Conservation (phyloP, 1,140 invertebrate species). For the Hycleus cichorii region DNA sequence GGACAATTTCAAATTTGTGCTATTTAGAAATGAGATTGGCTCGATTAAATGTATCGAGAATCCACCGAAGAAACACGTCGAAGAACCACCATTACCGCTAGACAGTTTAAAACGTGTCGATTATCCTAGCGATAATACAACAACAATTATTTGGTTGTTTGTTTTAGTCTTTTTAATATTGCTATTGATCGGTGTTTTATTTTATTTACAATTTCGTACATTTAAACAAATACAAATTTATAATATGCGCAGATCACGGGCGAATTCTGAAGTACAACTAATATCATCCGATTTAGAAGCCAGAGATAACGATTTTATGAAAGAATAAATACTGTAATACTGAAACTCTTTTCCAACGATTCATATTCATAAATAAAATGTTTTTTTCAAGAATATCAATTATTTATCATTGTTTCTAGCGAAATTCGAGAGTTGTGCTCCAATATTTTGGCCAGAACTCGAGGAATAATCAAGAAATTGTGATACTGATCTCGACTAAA, state of each 20-base stretch:
- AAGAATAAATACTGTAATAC: background rate
- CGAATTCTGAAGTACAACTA: conserved; percentile 21
- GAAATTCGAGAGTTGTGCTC: no score
- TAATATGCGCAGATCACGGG: background rate
- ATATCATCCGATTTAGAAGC: conserved; percentile 21
- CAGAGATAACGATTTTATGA: conserved; percentile 17
- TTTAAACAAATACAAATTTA: no score
- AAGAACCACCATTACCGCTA: background rate
- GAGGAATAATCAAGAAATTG: no score
- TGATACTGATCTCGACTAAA: no score
- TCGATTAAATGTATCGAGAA: conserved; percentile 22
- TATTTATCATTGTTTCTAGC: no score
- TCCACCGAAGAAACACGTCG: background rate
- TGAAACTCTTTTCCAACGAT: no score
- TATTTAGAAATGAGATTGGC: conserved; percentile 18
- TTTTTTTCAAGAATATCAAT: no score
- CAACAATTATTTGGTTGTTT: conserved; percentile 15
- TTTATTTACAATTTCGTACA: conserved; percentile 25
- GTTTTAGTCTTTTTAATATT: conserved; percentile 23
- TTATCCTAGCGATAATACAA: background rate
- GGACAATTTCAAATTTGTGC: conserved; percentile 33
- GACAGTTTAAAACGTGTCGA: background rate
- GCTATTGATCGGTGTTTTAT: conserved; percentile 23
- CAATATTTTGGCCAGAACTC: no score
- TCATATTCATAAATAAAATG: background rate